Conservation (phyloP, 2,113 vertebrate genomes). For the Podarcis cretensis region DNA sequence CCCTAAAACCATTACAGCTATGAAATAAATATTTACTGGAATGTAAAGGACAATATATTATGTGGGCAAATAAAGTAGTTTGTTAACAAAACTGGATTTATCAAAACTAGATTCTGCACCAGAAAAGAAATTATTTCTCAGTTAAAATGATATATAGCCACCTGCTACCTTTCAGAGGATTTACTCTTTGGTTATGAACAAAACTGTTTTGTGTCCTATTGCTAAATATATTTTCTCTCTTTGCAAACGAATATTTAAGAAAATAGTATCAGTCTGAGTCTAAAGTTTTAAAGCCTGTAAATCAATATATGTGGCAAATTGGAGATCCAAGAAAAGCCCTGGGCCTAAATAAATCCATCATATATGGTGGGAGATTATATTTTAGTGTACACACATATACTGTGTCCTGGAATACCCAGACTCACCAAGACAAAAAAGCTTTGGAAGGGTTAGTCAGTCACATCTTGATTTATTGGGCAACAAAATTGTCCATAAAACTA, state of each 20-base stretch:
- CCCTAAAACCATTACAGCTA: too few relatives aligned
- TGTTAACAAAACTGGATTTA: neutral
- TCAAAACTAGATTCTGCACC: neutral
- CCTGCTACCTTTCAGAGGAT: constrained; percentile 31
- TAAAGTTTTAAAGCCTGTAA: constrained; percentile 51
- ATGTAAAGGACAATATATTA: neutral
- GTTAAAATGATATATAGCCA: constrained; percentile 2
- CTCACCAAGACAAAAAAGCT: constrained; percentile 33
- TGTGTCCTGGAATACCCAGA: constrained; percentile 36
- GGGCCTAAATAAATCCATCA: constrained; percentile 47
- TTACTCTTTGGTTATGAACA: constrained; percentile 28
- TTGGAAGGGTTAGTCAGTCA: constrained; percentile 50
- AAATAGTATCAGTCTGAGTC: constrained; percentile 34
- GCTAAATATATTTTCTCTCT: constrained; percentile 28
- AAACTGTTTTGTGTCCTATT: constrained; percentile 30
- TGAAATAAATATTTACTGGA: neutral
- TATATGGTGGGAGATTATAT: constrained; percentile 47
- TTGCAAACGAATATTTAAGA: constrained; percentile 43
- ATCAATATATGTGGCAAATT: constrained; percentile 51
- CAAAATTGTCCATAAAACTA: constrained; percentile 69
- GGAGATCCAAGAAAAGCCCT: constrained; percentile 57
- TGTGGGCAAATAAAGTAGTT: neutral
- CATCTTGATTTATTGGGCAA: constrained; percentile 66
- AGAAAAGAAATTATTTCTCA: neutral
- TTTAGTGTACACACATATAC: constrained; percentile 52